A percentile compares a stretch with the other conserved stretches of the same genome.
phyloP scores from a whole-genome alignment of 1,140 invertebrate species.

The Bicyclus anynana region DNA sequence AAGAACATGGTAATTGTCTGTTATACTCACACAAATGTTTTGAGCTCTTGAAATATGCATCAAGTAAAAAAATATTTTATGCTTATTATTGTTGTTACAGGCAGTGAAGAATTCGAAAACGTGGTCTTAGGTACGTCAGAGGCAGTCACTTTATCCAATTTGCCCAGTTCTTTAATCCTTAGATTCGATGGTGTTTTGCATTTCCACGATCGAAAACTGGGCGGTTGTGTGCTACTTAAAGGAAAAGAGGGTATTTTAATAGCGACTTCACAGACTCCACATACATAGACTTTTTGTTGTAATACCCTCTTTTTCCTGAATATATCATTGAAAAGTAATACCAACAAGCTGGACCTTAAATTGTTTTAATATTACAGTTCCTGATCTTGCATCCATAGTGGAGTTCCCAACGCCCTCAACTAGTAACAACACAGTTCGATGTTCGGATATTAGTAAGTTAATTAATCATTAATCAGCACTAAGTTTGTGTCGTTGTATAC shows the following conservation, averaged over 20 bases:
- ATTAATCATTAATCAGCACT: not conserved
- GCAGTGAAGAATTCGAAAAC: not conserved
- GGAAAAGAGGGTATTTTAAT: not conserved
- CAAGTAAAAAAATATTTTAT: no score
- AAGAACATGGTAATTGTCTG: no score
- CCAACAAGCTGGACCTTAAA: no score
- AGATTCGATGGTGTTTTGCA: not conserved
- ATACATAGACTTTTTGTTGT: no score
- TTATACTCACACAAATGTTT: no score
- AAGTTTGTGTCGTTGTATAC: not conserved
- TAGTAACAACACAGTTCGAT: no score
- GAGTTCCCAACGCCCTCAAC: no score
- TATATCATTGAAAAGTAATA: no score
- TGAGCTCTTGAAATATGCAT: no score
- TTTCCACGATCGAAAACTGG: not conserved
- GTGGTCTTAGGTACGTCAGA: constrained; percentile 1
- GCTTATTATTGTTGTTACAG: not conserved
- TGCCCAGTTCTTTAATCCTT: constrained; percentile 3
- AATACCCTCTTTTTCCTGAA: not conserved
- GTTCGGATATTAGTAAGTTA: not conserved
- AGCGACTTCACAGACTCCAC: not conserved
- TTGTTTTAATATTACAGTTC: no score
- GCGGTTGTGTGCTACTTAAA: not conserved
- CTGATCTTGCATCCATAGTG: no score
- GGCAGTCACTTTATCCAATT: not conserved